Base-by-base conservation (phyloP, 2,797 vertebrate genomes). In the Darevskia mixta region DNA sequence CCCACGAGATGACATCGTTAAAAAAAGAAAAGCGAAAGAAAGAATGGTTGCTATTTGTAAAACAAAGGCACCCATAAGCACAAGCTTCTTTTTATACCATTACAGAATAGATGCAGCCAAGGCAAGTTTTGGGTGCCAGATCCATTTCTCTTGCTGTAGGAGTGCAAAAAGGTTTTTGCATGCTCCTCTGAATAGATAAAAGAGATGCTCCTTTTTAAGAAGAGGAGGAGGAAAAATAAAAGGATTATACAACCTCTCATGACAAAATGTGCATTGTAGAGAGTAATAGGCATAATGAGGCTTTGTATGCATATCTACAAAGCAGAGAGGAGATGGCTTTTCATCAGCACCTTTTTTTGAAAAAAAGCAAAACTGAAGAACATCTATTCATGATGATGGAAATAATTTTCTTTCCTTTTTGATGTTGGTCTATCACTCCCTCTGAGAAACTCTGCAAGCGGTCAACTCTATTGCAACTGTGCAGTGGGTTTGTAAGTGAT, bases 241-340 rank as follows among this genome's bases (percentile, higher is more conserved):
- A 85, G 95, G 96, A 96, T 96, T 95, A 95, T 93, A 93, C 90
- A 96, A 96, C 94, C 93, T 71, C 95, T 83, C 49, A 93, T 90
- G 93, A 96, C 95, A 96, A 95, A 96, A 95, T 95, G 92, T 96
- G 93, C 91, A 95, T 95, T 92, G 93, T 91, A 95, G 95, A 96
- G 94, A 96, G 93, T 95, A 96, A 96, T 95, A 91, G 95, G 88
- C 88, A 92, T 93, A 96, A 96, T 94, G 95, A 96, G 91, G 85
- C 83, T 92, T 87, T 92, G 87, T 90, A 87, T 93, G 93, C 83
- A 93, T 93, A 95, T 91, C 89, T 95, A 0, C 73, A 89, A 91
- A 90, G 20, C 88, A 93, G 93, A 93, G 92, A 92, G 93, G 94
- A 92, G 91, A 92, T 75, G 88, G 87, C 86, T 85, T 92, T 93